phyloP scores from a whole-genome alignment of 1,140 invertebrate species.

The Hycleus cichorii region DNA sequence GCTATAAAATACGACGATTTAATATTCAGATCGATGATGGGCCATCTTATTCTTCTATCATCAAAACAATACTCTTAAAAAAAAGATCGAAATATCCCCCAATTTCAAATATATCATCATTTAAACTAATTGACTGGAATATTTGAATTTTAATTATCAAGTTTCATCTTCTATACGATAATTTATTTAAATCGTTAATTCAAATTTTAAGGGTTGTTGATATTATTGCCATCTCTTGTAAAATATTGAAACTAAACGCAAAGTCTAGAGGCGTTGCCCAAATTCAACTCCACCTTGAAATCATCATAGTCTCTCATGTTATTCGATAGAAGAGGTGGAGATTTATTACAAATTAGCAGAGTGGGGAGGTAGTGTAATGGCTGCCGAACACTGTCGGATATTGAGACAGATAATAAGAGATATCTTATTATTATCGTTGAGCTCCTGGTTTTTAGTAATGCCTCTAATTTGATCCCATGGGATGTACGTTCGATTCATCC shows the following conservation, averaged over 20 bases:
- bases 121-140: too few species aligned
- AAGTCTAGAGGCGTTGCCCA: not conserved
- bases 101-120: too few species aligned
- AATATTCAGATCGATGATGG: not conserved
- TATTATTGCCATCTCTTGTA: slow-evolving; percentile 2
- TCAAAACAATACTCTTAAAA: too few species aligned
- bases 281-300: not conserved
- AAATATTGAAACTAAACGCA: not conserved
- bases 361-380: slow-evolving; percentile 37
- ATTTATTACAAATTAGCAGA: slow-evolving; percentile 26
- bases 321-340: slow-evolving; percentile 15
- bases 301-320: too few species aligned
- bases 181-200: too few species aligned
- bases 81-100: too few species aligned
- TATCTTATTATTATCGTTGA: slow-evolving; percentile 41
- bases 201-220: too few species aligned
- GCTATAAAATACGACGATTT: not conserved
- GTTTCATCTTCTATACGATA: too few species aligned
- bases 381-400: slow-evolving; percentile 37
- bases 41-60: too few species aligned
- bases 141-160: too few species aligned
- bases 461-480: slow-evolving; percentile 41
- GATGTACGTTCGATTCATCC: slow-evolving; percentile 22
- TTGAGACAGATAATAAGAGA: slow-evolving; percentile 39
- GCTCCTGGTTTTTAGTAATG: slow-evolving; percentile 37